Percentiles rank a stretch among this genome's conserved stretches.
phyloP scores from a whole-genome alignment of 2,888 invertebrate species.

The Parapristionchus giblindavisi region DNA sequence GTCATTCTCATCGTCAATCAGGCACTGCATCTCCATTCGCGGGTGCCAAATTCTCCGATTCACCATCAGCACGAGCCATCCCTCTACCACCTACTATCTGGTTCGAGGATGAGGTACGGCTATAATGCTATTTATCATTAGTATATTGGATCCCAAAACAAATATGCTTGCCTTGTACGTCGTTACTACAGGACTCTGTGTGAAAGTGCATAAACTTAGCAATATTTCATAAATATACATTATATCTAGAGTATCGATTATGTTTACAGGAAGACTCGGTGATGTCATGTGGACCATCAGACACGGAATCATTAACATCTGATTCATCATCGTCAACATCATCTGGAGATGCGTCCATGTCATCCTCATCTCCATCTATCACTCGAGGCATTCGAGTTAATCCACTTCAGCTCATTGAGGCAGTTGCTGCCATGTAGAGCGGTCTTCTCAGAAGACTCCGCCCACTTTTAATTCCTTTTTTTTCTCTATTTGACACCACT shows the following conservation, averaged over 20 bases:
- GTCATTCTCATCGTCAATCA: background rate
- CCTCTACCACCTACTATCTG: constrained; percentile 40
- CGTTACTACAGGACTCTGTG: no score
- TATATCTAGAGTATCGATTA: no score
- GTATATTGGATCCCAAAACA: no score
- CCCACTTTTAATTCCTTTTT: no score
- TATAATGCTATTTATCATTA: background rate
- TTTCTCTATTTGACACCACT: no score
- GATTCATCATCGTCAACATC: no score
- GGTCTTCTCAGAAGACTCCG: background rate
- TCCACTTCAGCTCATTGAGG: constrained; percentile 40
- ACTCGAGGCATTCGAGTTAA: constrained; percentile 31
- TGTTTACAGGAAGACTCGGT: no score
- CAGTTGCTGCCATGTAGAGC: constrained; percentile 36
- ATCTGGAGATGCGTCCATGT: background rate
- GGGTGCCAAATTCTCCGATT: constrained; percentile 45
- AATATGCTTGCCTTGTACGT: no score
- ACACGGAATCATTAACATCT: no score
- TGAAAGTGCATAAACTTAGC: no score
- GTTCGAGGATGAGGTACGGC: constrained; percentile 39
- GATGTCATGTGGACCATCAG: no score
- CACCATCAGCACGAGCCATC: constrained; percentile 39
- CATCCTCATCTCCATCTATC: background rate
- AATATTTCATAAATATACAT: no score
- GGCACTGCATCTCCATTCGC: constrained; percentile 47